Base-by-base conservation (phyloP, 2,113 vertebrate species). In the Nothocercus nigrocapillus region DNA sequence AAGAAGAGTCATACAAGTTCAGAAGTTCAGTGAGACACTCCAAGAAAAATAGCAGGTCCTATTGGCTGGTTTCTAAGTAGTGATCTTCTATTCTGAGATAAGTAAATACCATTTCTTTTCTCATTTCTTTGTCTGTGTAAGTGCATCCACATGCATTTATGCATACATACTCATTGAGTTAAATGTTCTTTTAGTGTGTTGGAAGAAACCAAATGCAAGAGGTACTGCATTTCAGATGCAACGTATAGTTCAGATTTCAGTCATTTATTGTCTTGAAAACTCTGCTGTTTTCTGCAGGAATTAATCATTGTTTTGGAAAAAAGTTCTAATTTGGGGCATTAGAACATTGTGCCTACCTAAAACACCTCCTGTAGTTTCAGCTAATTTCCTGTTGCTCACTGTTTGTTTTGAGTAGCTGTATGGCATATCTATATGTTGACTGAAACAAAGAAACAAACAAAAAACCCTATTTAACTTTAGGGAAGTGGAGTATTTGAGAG, bases 381-480 rank as follows among this genome's bases (percentile, higher is more conserved):
- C 64, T 93, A 70, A 91, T 91, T 91, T 86, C 82, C 49, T 62
- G 86, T 86, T 83, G 68, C 4, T 70, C 24, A 21, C 34, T 86
- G 13, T 85, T 85, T 82, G 27, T 85, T 61, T 82, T 74, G 34
- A 82, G 56, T 73, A 13, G 17, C 27, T 78, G 22, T 53, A 76
- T 42, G 27, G 36, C 28, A 42, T 58, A 74, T 47, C 34, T 70
- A 21, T 75, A 51, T 93, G 72, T 14, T 66, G 45, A 21, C 58
- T 59, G 27, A 79, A 38, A 66, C 19, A 47, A 9, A 9, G 9
- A 47, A 47, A 47, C 47, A 47, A 47, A 21, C 47, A 10, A 20
- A 47, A 44, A 44, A 44, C 5, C 5, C 5, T 9, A 28, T 28
- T 36, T 62, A 20, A 49, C 47, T 49, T 77, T 49, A 49, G 15